Evolutionary conservation across 1,140 invertebrate species (phyloP), one percentile per base, ranked within the genome.

Genomic region (Hydropsyche tenuis): DNA sequence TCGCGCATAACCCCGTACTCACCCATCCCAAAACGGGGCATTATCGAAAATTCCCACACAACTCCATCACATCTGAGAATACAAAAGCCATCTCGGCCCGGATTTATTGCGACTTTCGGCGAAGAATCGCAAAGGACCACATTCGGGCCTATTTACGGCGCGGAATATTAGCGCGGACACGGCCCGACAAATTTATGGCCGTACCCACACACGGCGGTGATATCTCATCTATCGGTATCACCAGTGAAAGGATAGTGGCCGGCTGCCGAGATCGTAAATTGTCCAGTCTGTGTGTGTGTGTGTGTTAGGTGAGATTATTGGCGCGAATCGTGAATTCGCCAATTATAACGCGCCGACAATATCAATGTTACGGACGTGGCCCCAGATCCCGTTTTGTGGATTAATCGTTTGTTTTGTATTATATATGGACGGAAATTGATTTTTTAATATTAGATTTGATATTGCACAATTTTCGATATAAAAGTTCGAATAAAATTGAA

Each of bases 291-390:
- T n/a, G n/a, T n/a, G n/a, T n/a, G n/a, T 14, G 48, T 16, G 48
- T 22, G 23, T 22, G 12, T n/a, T 14, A 30, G 11, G 23, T 27
- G 30, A 37, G 30, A 42, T 27, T 63, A 63, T 63, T 63, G 60
- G 60, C 60, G 60, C 11, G 60, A 63, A 63, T 63, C 60, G 60
- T 63, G 60, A 27, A 63, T 63, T 63, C 27, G 16, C 60, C 60
- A 63, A 63, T 63, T 63, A 63, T 63, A 30, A 30, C 5, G 3
- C 12, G 60, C 12, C 48, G 30, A 63, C 60, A 63, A 63, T 63
- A 63, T 63, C 60, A 63, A 63, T 63, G 60, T 63, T 63, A 63
- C 25, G 30, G 60, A 27, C 60, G n/a, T 9, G 30, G 30, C 30
- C 30, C 3, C 30, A 37, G 30, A 37, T 37, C 9, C 30, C 3